A percentile compares a stretch with the other conserved stretches of the same genome.
Conservation (phyloP, 2,113 vertebrate genomes). For the Zosterops borbonicus region DNA sequence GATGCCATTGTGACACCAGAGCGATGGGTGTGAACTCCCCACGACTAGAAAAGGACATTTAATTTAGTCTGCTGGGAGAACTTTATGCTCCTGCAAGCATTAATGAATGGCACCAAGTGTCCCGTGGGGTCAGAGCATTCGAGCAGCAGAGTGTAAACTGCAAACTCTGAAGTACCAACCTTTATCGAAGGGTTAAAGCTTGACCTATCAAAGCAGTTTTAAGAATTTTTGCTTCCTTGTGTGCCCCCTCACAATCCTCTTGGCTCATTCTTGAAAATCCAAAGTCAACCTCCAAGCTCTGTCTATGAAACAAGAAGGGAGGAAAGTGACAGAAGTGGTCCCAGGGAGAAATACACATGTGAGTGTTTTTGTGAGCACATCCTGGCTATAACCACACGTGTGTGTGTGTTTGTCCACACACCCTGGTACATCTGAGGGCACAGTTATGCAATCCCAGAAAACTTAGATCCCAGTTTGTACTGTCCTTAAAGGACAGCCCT, state of each 20-base stretch:
- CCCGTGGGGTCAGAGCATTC: neutral
- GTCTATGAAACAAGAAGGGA: accelerated
- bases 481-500: neutral
- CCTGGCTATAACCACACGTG: neutral
- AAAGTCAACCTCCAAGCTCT: neutral
- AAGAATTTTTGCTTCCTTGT: neutral
- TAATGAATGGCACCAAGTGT: neutral
- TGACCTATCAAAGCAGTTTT: neutral
- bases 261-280: neutral
- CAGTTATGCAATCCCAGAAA: neutral
- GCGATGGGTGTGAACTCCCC: neutral
- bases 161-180: neutral
- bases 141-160: neutral
- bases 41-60: neutral
- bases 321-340: neutral
- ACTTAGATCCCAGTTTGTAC: neutral
- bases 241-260: neutral
- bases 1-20: neutral
- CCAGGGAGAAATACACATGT: neutral
- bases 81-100: neutral
- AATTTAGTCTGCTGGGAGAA: neutral
- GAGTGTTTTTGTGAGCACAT: neutral
- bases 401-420: neutral
- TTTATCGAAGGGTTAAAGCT: neutral
- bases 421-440: neutral